Evolutionary conservation across 2,888 invertebrate species (phyloP), one percentile per base, ranked within the genome.

Genomic region (Phrixothrix hirtus): DNA sequence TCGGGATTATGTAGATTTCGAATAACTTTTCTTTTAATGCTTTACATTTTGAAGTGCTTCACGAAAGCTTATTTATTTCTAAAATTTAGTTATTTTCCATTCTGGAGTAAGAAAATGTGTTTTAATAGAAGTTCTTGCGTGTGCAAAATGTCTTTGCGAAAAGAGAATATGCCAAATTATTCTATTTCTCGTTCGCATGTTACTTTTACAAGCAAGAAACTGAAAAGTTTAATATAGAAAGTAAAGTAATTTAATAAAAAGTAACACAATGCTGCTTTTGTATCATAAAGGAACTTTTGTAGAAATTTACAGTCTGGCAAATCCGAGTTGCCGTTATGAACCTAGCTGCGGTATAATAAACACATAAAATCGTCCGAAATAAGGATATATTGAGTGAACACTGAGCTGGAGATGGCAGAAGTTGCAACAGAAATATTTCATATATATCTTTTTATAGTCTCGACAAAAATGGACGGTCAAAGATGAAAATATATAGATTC

Each of bases 281-380:
- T 62, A 63, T 63, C 60, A 61, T 62, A 67, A 66, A 64, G 57
- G 64, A 69, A 70, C 62, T 70, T 66, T 68, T 68, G 64, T 67
- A 63, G 64, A 73, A 55, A 71, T 72, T 73, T 72, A 71, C 73
- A 71, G 71, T 70, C 70, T 69, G 63, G 68, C 67, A 73, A 72
- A 72, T 71, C 72, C 73, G 57, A 59, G 65, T 67, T 64, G 67
- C 68, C 66, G 71, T 74, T 75, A 75, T 75, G 73, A 74, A 75
- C 74, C 72, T 69, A 64, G 67, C 70, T 72, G 72, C 72, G 65
- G 76, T 75, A 76, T 76, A 76, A 76, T 76, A 76, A 75, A 75
- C 72, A 72, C 75, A 74, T 76, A 76, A 76, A 76, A 75, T 75
- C 73, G 73, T 70, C 74, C 72, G 73, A 71, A 75, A 76, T 76